These are phyloP conservation scores for Diabrotica undecimpunctata DNA, from an alignment of 1,140 invertebrate species.

Conservation along the genomic window DNA sequence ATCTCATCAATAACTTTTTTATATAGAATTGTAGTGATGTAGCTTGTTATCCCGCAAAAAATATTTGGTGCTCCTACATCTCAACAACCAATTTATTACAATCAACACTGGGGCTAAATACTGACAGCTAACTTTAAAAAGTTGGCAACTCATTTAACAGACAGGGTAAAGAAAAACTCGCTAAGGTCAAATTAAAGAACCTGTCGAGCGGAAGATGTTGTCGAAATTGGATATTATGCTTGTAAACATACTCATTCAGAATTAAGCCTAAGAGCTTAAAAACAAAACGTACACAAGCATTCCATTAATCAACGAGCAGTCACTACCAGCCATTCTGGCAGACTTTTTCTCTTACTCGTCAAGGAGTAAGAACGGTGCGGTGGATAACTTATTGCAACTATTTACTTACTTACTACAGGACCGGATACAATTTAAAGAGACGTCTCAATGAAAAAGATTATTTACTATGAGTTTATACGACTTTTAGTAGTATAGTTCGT, in stretches of 20 bases:
- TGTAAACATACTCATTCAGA: constrained; percentile 2
- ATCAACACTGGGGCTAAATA: too few species aligned
- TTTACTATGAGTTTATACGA: too few species aligned
- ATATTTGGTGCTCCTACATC: too few species aligned
- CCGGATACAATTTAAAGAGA: too few species aligned
- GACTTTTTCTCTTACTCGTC: neutral
- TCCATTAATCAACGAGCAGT: neutral
- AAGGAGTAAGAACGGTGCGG: neutral
- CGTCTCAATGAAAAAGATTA: too few species aligned
- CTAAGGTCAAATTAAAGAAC: constrained; percentile 1
- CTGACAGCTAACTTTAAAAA: neutral
- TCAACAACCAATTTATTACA: too few species aligned
- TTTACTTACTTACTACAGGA: too few species aligned
- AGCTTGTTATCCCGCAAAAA: too few species aligned
- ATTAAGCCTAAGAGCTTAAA: constrained; percentile 1
- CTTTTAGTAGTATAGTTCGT: too few species aligned
- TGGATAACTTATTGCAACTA: neutral
- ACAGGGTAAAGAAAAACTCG: neutral
- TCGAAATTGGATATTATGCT: neutral
- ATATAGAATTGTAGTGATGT: too few species aligned
- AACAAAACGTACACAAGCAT: neutral
- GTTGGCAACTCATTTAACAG: neutral
- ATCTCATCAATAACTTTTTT: too few species aligned
- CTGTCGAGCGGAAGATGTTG: neutral
- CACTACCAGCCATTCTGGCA: neutral